A percentile compares a stretch with the other conserved stretches of the same genome.
Evolutionary conservation across 1,140 invertebrate genomes (phyloP).

Genomic region (Stratiolaelaps scimitus): DNA sequence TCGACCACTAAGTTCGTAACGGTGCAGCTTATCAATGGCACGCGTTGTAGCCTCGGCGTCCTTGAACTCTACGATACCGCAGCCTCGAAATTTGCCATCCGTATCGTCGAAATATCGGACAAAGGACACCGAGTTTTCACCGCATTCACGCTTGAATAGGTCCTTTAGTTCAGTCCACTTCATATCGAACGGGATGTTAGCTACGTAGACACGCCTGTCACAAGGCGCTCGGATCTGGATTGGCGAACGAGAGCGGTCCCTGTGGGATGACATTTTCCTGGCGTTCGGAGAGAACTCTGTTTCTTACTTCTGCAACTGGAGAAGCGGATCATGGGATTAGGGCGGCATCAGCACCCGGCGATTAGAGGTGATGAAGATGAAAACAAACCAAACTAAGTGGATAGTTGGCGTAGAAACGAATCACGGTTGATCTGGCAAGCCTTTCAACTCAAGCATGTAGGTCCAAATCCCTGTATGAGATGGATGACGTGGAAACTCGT

Average conservation of each 20-base stretch:
- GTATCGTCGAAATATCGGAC: slow-evolving; percentile 90
- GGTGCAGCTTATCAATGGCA: slow-evolving; percentile 87
- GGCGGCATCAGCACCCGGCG: too few species aligned
- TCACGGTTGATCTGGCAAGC: too few species aligned
- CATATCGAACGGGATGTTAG: slow-evolving; percentile 93
- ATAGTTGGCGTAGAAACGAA: too few species aligned
- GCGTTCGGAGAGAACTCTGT: too few species aligned
- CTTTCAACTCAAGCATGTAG: too few species aligned
- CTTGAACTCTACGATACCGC: slow-evolving; percentile 89
- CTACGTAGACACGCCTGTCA: slow-evolving; percentile 68
- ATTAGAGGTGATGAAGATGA: too few species aligned
- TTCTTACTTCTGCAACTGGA: too few species aligned
- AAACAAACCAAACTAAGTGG: too few species aligned
- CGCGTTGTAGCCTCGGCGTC: slow-evolving; percentile 71
- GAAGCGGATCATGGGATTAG: too few species aligned
- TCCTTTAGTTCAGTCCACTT: slow-evolving; percentile 75
- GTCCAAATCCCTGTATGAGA: too few species aligned
- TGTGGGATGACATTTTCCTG: background rate
- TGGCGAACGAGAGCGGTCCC: slow-evolving; percentile 31
- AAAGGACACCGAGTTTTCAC: slow-evolving; percentile 66
- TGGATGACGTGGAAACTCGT: too few species aligned
- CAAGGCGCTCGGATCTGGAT: slow-evolving; percentile 41
- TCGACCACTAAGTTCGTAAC: slow-evolving; percentile 79
- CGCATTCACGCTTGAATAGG: slow-evolving; percentile 73
- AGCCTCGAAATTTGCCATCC: slow-evolving; percentile 82